Evolutionary conservation across 2,797 vertebrate species (phyloP), one percentile per base, ranked within the genome.

Genomic region (Lacerta viridis): DNA sequence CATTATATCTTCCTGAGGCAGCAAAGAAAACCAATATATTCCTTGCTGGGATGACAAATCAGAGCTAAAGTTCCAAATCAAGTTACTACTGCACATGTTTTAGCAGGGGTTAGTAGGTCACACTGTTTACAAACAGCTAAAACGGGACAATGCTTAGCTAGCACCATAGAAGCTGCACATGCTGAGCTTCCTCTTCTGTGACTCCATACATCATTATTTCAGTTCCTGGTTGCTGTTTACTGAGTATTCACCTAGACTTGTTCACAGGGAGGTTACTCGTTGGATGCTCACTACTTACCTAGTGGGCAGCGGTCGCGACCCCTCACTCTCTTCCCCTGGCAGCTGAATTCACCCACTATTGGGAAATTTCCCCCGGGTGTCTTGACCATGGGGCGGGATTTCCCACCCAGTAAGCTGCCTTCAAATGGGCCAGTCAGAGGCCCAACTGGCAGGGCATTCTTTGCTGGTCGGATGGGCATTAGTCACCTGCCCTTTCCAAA

Each of bases 11-110:
- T 76, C 80, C 55, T 41, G 23, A 33, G 20, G 36, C 78, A 64
- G 68, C 86, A 50, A 87, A 87, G 36, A 72, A 72, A 81, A 39
- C 33, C 11, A 82, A 36, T 69, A 66, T 43, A 36, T 87, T 80
- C 50, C 15, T 43, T 81, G 46, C 55, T 74, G 41, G 29, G n/a
- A 36, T 64, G 59, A 87, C 39, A 87, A 76, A 66, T 82, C 39
- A 66, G 59, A 75, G 75, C 50, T 55, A 25, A 33, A 72, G 17
- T n/a, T 72, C 46, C 79, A 36, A 74, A 74, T 15, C 29, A 20
- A 61, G 50, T 74, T 50, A 46, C 71, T 80, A 72, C 68, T 61
- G 25, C n/a, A 33, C 3, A 36, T 46, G 27, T 82, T 76, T 59
- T 18, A 81, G 36, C 80, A 80, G 23, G 11, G 66, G 9, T 33